These are phyloP conservation scores for Rhipidura dahli DNA, from an alignment of 2,113 vertebrate species.

Conservation along the genomic window DNA sequence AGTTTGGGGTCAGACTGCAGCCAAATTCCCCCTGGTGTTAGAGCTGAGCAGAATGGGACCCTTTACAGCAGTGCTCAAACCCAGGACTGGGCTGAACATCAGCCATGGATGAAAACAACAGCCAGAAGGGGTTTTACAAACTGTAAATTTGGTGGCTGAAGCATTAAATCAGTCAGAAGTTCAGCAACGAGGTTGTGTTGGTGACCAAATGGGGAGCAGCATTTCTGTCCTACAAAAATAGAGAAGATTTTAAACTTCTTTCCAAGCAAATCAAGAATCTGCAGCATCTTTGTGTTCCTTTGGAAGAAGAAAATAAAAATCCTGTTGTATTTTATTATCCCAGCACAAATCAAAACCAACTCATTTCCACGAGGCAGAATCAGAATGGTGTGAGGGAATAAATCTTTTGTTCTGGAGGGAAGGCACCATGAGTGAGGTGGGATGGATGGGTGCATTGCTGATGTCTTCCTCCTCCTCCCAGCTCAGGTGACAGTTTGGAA, in stretches of 20 bases:
- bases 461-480: neutral
- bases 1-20: neutral
- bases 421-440: neutral
- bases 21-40: neutral
- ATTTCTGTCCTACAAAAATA: neutral
- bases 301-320: neutral
- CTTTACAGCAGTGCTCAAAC: neutral
- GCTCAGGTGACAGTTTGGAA: neutral
- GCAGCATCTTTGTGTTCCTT: neutral
- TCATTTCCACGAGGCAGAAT: neutral
- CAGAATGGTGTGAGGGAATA: neutral
- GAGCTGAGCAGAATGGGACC: neutral
- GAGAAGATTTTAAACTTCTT: neutral
- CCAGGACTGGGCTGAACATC: neutral
- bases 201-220: neutral
- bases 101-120: neutral
- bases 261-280: neutral
- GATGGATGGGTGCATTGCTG: neutral
- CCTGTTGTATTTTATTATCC: neutral
- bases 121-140: neutral
- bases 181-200: neutral
- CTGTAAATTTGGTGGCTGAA: neutral
- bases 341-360: neutral
- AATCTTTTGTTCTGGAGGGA: neutral
- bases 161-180: neutral